phyloP scores from a whole-genome alignment of 2,888 invertebrate genomes.

The Drosophila nr. medialis region DNA sequence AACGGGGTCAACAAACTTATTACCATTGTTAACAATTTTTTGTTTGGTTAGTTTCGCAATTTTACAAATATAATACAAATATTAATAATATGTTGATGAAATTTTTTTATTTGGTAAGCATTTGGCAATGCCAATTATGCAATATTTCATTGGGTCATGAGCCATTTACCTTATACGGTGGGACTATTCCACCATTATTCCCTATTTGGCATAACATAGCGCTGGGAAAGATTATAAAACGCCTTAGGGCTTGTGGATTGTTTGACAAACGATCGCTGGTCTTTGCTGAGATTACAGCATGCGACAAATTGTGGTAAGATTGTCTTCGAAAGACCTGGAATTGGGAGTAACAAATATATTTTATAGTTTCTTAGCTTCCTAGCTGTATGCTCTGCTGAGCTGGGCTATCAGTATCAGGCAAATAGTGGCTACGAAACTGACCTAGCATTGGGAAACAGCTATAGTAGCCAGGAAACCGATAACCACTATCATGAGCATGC shows the following conservation, averaged over 20 bases:
- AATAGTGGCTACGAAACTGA: conserved; percentile 25
- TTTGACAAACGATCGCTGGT: conserved; percentile 41
- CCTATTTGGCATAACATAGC: conserved; percentile 33
- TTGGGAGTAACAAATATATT: neutral
- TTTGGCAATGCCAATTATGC: conserved; percentile 32
- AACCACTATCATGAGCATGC: conserved; percentile 49
- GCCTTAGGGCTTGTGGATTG: conserved; percentile 9
- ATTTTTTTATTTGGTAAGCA: conserved; percentile 16
- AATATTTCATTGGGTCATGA: conserved; percentile 43
- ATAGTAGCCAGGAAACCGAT: neutral
- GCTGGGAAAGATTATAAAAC: conserved; percentile 63
- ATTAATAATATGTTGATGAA: conserved; percentile 25
- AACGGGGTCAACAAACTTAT: conserved; percentile 32
- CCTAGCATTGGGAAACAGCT: neutral
- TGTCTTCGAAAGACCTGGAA: neutral
- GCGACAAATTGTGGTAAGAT: conserved; percentile 58
- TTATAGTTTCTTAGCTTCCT: conserved; percentile 54
- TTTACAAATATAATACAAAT: conserved; percentile 33
- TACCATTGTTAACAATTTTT: conserved; percentile 46
- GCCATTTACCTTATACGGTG: conserved; percentile 60
- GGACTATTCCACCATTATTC: conserved; percentile 22
- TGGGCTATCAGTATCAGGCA: conserved; percentile 63
- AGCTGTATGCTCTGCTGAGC: conserved; percentile 52
- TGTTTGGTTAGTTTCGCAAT: conserved; percentile 54
- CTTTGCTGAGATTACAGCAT: conserved; percentile 56